Conservation (phyloP, 2,113 vertebrate species). For the Chaenogobius annularis region DNA sequence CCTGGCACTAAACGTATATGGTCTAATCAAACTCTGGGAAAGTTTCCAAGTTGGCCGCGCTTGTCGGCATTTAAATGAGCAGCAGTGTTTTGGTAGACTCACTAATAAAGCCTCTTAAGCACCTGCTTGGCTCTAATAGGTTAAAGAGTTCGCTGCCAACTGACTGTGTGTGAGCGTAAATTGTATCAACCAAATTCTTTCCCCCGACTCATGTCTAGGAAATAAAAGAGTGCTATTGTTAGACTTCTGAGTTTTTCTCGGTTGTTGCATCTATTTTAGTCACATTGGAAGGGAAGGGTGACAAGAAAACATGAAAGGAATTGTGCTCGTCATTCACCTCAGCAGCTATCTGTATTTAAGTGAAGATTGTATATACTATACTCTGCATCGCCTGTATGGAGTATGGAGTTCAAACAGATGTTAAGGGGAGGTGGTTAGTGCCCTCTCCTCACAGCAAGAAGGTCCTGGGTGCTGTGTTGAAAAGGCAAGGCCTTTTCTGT, state of each 20-base stretch:
- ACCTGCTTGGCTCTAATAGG: conserved; percentile 56
- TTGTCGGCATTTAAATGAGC: conserved; percentile 31
- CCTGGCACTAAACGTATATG: conserved; percentile 39
- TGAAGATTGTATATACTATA: conserved; percentile 59
- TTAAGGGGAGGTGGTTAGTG: background rate
- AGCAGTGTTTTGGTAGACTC: conserved; percentile 52
- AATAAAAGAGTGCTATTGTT: conserved; percentile 5
- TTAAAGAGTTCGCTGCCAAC: conserved; percentile 42
- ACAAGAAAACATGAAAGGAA: conserved; percentile 27
- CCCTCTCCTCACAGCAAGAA: no score
- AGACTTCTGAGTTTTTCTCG: conserved; percentile 10
- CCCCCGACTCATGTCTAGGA: conserved; percentile 1
- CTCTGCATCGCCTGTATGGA: conserved; percentile 54
- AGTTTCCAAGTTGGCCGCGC: conserved; percentile 34
- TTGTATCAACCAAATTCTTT: conserved; percentile 13
- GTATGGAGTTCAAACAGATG: background rate
- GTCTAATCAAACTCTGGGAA: conserved; percentile 55
- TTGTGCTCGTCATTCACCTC: conserved; percentile 58
- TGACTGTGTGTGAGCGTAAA: background rate
- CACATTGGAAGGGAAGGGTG: conserved; percentile 16
- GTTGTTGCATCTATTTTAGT: conserved; percentile 9
- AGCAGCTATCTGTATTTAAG: conserved; percentile 17
- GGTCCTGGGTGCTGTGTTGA: no score
- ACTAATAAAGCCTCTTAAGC: conserved; percentile 73
- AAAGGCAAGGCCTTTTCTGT: no score